A percentile compares a stretch with the other conserved stretches of the same genome.
These are phyloP conservation scores for Desmodus rotundus DNA, from an alignment of 2,113 vertebrate species.

Conservation along the genomic window DNA sequence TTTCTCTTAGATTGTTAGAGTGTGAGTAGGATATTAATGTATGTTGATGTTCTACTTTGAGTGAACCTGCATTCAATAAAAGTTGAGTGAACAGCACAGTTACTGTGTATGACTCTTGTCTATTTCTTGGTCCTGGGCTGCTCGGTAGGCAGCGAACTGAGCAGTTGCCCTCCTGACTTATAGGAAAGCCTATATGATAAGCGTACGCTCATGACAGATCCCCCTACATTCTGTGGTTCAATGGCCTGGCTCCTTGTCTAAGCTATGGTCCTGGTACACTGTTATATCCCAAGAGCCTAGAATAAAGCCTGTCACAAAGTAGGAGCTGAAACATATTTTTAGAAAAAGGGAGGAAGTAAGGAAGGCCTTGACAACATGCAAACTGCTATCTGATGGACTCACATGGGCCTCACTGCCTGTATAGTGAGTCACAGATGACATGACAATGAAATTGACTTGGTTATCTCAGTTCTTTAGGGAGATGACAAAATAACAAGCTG, in stretches of 20 bases:
- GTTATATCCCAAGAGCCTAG: background rate
- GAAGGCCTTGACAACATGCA: background rate
- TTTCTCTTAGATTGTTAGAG: too few relatives aligned
- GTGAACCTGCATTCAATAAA: too few relatives aligned
- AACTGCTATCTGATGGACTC: background rate
- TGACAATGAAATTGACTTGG: background rate
- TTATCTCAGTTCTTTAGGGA: background rate
- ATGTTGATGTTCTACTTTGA: too few relatives aligned
- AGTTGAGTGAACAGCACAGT: too few relatives aligned
- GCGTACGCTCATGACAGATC: too few relatives aligned
- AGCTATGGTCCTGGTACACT: background rate
- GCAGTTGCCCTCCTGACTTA: too few relatives aligned
- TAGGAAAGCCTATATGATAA: too few relatives aligned
- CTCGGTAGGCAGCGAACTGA: too few relatives aligned
- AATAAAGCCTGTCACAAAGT: background rate
- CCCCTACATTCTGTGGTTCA: background rate
- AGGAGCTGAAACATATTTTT: background rate
- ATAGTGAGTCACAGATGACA: background rate
- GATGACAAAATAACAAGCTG: constrained; percentile 4
- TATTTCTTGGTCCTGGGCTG: too few relatives aligned
- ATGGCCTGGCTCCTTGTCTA: background rate
- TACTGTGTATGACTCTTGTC: too few relatives aligned
- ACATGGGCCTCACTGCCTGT: background rate
- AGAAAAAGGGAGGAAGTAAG: background rate
- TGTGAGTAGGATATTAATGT: too few relatives aligned